These are phyloP conservation scores for Enteromius radiatus DNA, from an alignment of 2,797 vertebrate species.

Conservation along the genomic window DNA sequence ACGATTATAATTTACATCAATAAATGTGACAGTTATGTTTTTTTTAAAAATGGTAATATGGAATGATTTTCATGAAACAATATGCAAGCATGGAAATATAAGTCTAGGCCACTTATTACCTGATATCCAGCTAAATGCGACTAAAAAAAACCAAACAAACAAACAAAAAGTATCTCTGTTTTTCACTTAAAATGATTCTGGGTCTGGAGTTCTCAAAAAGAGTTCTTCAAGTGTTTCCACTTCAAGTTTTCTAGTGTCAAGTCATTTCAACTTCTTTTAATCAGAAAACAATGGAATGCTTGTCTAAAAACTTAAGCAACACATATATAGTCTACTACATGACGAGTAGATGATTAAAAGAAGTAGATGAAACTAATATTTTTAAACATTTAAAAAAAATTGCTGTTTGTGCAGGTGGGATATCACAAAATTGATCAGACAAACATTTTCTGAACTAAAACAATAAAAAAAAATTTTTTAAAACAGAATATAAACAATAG, in stretches of 20 bases:
- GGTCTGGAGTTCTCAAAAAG: constrained; percentile 21
- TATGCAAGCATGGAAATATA: constrained; percentile 18
- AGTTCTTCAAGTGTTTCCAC: constrained; percentile 61
- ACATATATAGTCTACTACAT: background rate
- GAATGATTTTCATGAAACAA: constrained; percentile 85
- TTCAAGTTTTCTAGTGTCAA: constrained; percentile 60
- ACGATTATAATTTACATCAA: constrained; percentile 99
- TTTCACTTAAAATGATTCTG: constrained; percentile 2
- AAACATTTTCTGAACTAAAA: constrained; percentile 52
- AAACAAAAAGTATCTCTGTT: background rate
- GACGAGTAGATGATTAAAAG: constrained; percentile 22
- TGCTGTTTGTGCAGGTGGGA: constrained; percentile 32
- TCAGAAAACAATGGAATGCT: constrained; percentile 50
- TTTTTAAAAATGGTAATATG: constrained; percentile 88
- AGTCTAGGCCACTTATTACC: constrained; percentile 26
- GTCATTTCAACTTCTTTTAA: constrained; percentile 43
- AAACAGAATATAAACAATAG: constrained; percentile 47
- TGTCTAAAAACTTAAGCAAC: constrained; percentile 29
- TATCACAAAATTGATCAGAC: constrained; percentile 24
- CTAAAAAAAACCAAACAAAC: background rate
- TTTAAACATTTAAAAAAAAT: background rate
- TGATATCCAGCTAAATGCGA: constrained; percentile 24
- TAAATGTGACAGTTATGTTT: constrained; percentile 75
- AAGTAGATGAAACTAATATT: background rate
- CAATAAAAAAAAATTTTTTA: background rate